Conservation (phyloP, 37 sponge, comb jelly and placozoan species). For the Halichondria panicea region DNA sequence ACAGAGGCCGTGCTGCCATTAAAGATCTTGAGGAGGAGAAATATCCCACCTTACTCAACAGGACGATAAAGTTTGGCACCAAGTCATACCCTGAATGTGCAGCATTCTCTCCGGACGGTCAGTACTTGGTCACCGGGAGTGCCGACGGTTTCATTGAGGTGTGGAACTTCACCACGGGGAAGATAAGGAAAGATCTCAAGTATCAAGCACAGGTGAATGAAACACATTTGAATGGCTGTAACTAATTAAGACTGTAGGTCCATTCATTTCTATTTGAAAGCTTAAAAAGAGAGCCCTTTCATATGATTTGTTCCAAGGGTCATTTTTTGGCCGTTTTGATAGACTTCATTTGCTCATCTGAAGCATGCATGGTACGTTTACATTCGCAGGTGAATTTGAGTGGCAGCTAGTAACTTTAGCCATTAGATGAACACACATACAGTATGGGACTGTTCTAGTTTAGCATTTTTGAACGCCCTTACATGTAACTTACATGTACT, state of each 20-base stretch:
- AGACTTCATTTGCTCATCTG: too few relatives aligned
- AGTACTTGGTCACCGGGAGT: conserved; percentile 96
- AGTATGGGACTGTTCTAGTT: too few relatives aligned
- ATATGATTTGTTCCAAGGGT: too few relatives aligned
- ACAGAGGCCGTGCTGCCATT: conserved; percentile 81
- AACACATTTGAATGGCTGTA: too few relatives aligned
- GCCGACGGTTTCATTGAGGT: conserved; percentile 98
- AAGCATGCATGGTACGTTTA: too few relatives aligned
- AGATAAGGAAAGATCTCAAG: conserved; percentile 96
- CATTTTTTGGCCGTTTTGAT: too few relatives aligned
- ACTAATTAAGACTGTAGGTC: not conserved
- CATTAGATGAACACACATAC: too few relatives aligned
- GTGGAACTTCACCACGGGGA: conserved; percentile 99
- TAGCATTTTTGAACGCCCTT: too few relatives aligned
- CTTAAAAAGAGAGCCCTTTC: too few relatives aligned
- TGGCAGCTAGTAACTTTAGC: too few relatives aligned
- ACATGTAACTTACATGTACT: too few relatives aligned
- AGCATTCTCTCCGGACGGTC: conserved; percentile 95
- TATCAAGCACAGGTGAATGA: conserved; percentile 95
- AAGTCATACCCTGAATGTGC: conserved; percentile 93
- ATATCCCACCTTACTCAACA: conserved; percentile 86
- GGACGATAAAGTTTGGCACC: conserved; percentile 92
- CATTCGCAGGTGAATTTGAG: too few relatives aligned
- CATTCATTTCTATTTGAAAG: not conserved
- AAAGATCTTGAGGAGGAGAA: conserved; percentile 94